Evolutionary conservation across 2,888 invertebrate genomes (phyloP).

Genomic region (Mesopsocus fuscifrons): DNA sequence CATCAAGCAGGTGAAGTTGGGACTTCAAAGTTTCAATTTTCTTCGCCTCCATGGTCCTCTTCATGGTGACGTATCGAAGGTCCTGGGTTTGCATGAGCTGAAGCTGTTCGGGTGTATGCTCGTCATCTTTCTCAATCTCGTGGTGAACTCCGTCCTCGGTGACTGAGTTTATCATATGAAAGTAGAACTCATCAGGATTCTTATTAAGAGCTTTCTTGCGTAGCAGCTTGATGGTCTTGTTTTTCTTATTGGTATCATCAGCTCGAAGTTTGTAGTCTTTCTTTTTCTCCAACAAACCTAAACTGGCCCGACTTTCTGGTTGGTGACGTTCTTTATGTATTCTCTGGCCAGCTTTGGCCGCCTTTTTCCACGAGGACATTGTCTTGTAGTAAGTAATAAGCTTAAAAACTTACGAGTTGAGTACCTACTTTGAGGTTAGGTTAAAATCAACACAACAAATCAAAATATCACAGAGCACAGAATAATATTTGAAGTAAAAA

Average conservation of each 20-base stretch:
- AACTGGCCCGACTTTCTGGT: constrained; percentile 51
- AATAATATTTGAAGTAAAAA: no score
- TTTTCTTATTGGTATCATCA: constrained; percentile 61
- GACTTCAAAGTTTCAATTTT: constrained; percentile 58
- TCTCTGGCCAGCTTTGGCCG: constrained; percentile 65
- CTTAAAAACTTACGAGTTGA: no score
- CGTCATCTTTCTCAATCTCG: constrained; percentile 34
- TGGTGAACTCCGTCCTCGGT: constrained; percentile 33
- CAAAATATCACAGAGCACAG: no score
- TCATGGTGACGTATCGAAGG: constrained; percentile 71
- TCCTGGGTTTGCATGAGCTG: constrained; percentile 85
- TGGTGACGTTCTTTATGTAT: constrained; percentile 73
- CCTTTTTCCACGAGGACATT: constrained; percentile 86
- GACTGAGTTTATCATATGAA: constrained; percentile 87
- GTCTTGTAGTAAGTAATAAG: constrained; percentile 10
- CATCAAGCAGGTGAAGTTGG: constrained; percentile 63
- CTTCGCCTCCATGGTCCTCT: constrained; percentile 62
- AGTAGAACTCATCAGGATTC: constrained; percentile 98
- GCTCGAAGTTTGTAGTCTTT: constrained; percentile 70
- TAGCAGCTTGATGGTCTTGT: constrained; percentile 59
- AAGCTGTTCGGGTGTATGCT: constrained; percentile 65
- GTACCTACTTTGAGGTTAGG: no score
- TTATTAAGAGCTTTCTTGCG: constrained; percentile 70
- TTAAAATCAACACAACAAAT: no score
- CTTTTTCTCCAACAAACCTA: constrained; percentile 74